These are phyloP conservation scores for Carapus acus DNA, from an alignment of 2,797 vertebrate genomes.

Conservation along the genomic window DNA sequence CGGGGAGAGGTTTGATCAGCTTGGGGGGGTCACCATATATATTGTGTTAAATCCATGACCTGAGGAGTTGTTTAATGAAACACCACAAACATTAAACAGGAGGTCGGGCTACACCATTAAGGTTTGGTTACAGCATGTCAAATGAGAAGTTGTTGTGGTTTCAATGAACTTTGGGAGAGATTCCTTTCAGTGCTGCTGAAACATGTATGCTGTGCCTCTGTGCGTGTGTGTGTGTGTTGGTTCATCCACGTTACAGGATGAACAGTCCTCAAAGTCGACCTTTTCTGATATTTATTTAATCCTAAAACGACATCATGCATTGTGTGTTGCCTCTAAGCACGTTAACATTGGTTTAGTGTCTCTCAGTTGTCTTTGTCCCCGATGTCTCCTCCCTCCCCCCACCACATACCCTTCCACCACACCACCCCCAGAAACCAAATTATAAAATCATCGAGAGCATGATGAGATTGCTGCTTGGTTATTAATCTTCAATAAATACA, in stretches of 20 bases:
- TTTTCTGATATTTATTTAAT: conserved; percentile 29
- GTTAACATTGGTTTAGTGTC: conserved; percentile 51
- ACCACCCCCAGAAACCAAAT: conserved; percentile 64
- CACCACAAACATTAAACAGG: conserved; percentile 10
- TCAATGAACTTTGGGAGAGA: conserved; percentile 19
- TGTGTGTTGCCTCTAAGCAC: conserved; percentile 16
- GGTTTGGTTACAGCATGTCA: conserved; percentile 15
- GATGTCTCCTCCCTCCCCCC: conserved; percentile 35
- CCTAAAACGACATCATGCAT: conserved; percentile 18
- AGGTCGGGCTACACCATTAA: conserved; percentile 13
- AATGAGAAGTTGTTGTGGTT: conserved; percentile 26
- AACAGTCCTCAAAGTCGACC: conserved; percentile 6
- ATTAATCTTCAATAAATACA: conserved; percentile 85
- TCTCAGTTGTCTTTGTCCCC: conserved; percentile 61
- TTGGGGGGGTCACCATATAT: not conserved
- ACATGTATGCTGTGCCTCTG: conserved; percentile 15
- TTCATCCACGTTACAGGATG: not conserved
- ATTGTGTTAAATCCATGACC: not conserved
- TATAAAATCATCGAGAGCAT: conserved; percentile 78
- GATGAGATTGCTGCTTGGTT: conserved; percentile 79
- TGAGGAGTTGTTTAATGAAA: conserved; percentile 1
- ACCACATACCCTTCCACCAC: too few species aligned
- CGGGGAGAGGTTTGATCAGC: not conserved
- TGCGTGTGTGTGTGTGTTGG: not conserved
- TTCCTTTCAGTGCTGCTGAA: conserved; percentile 29